phyloP scores from a whole-genome alignment of 2,113 vertebrate species.

The Aegotheles bennettii region DNA sequence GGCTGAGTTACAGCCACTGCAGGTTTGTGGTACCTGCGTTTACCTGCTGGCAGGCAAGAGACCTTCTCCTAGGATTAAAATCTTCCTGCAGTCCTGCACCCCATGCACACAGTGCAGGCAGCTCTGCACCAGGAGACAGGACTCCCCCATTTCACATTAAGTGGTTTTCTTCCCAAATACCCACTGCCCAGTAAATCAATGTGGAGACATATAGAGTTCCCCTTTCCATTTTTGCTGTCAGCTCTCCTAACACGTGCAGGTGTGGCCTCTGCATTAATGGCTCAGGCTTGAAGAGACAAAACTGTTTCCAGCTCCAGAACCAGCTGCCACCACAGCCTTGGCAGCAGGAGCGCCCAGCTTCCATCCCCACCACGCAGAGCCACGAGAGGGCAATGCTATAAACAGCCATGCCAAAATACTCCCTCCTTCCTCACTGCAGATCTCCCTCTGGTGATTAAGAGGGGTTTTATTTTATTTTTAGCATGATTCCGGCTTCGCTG shows the following conservation, averaged over 20 bases:
- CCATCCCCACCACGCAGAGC: background rate
- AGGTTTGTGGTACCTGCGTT: background rate
- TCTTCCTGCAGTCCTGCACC: background rate
- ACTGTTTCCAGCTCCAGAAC: background rate
- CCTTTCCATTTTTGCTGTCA: background rate
- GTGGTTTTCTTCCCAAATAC: background rate
- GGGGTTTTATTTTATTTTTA: background rate
- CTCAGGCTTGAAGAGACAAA: background rate
- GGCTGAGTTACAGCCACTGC: rapidly evolving
- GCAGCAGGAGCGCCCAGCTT: background rate
- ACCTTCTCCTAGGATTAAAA: background rate
- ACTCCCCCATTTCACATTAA: background rate
- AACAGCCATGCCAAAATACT: rapidly evolving
- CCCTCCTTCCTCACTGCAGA: background rate
- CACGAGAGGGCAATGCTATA: background rate
- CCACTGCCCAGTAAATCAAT: rapidly evolving
- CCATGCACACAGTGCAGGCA: background rate
- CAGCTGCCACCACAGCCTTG: background rate
- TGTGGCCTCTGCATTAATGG: background rate
- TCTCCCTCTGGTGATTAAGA: background rate
- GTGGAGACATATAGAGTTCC: background rate
- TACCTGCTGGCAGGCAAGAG: background rate
- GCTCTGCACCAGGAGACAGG: background rate
- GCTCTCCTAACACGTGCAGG: background rate
- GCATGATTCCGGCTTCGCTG: background rate